Percentiles rank a stretch among this genome's conserved stretches.
phyloP scores from a whole-genome alignment of 2,113 vertebrate genomes.

The Syrmaticus mikado region DNA sequence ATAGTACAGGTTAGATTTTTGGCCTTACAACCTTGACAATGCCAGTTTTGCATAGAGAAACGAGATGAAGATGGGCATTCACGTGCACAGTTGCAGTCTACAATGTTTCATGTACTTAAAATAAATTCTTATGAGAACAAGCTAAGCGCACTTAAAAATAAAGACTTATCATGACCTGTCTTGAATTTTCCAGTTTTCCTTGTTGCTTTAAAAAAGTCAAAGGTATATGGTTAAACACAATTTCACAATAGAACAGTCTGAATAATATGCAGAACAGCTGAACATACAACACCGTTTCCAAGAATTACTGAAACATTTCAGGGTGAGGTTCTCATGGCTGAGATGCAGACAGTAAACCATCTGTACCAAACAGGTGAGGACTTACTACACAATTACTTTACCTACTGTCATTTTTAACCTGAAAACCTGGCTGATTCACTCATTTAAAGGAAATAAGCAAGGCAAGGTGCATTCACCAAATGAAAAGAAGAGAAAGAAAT shows the following conservation, averaged over 20 bases:
- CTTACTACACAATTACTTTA: background rate
- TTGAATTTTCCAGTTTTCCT: slow-evolving; percentile 70
- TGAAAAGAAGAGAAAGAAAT: background rate
- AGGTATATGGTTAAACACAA: slow-evolving; percentile 64
- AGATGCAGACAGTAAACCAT: background rate
- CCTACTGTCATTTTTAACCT: background rate
- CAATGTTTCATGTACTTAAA: slow-evolving; percentile 59
- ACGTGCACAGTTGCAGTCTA: slow-evolving; percentile 61
- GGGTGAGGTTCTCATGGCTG: background rate
- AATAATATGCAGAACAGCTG: slow-evolving; percentile 56
- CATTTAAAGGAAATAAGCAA: background rate
- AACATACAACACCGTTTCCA: slow-evolving; percentile 57
- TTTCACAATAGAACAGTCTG: slow-evolving; percentile 48
- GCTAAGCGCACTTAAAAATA: slow-evolving; percentile 56
- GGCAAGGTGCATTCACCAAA: background rate
- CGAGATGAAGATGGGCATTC: slow-evolving; percentile 50
- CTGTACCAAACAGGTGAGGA: background rate
- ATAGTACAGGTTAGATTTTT: slow-evolving; percentile 74
- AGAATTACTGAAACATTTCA: slow-evolving; percentile 24
- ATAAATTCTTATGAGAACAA: slow-evolving; percentile 59
- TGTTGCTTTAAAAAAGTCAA: slow-evolving; percentile 72
- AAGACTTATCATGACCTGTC: slow-evolving; percentile 65
- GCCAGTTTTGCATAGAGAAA: slow-evolving; percentile 38
- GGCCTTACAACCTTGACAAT: slow-evolving; percentile 80
- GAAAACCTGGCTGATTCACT: background rate